Evolutionary conservation across 1,140 invertebrate genomes (phyloP), one percentile per base, ranked within the genome.

Genomic region (Drosophila mauritiana): DNA sequence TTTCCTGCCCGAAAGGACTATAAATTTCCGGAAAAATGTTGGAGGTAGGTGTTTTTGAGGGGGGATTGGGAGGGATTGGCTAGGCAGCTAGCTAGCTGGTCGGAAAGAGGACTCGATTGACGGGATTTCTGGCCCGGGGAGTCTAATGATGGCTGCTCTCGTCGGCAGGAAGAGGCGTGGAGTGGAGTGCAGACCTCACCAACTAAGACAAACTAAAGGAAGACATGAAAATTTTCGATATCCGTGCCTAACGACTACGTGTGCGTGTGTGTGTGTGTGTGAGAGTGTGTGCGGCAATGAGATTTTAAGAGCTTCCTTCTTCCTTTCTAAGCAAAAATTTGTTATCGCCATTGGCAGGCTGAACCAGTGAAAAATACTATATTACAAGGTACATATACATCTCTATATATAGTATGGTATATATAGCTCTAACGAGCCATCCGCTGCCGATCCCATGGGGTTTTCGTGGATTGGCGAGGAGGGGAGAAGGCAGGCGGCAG

Each of bases 181-280:
- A 31, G 31, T 31, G 68, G 62, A 36, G 61, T 52, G 27, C 31
- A 22, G 20, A 22, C 20, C 20, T 49, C 22, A 20, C 52, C 54
- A 55, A 64, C 78, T 89, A 89, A 89, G 80, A 89, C 84, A 89
- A 89, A 89, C 84, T 89, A 89, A 89, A 89, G 84, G 84, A 89
- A 89, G 84, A 89, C 84, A 89, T 89, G 84, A 89, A 89, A 89
- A 89, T 89, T 84, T 89, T 89, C 84, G 80, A 89, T 89, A 89
- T 89, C 84, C 84, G 77, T 83, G 79, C 83, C 83, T 86, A 83
- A 86, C 82, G 82, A 86, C 65, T 82, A 43, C 25, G 51, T 36
- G 51, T 25, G 54, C 46, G 65, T 61, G 36, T 27, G 54, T 27
- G 31, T 27, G 13, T 27, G 17, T n/a, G 22, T 42, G 46, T 17